Evolutionary conservation across 2,113 vertebrate species (phyloP).

Genomic region (Siniperca chuatsi): DNA sequence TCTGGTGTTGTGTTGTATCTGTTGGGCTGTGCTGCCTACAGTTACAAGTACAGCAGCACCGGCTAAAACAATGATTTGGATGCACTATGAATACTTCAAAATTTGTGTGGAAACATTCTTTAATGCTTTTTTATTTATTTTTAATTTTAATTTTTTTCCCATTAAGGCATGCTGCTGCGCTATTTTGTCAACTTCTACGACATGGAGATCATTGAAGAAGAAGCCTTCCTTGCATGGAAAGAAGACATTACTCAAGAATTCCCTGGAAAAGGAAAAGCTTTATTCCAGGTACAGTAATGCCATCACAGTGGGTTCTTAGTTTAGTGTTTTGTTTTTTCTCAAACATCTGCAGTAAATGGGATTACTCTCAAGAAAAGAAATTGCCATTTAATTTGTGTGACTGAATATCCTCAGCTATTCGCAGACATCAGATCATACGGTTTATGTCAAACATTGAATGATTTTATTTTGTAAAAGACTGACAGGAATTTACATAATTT

Average conservation of each 20-base stretch:
- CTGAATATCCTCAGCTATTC: neutral
- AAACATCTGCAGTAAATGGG: neutral
- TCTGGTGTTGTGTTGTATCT: neutral
- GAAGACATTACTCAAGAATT: constrained; percentile 99
- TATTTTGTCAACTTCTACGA: constrained; percentile 99
- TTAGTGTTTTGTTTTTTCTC: neutral
- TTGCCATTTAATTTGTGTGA: neutral
- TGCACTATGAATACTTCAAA: neutral
- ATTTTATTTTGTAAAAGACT: neutral
- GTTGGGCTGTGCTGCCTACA: neutral
- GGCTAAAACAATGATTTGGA: neutral
- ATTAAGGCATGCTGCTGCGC: constrained; percentile 96
- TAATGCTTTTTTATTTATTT: neutral
- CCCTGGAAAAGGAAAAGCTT: constrained; percentile 99
- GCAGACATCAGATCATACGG: neutral
- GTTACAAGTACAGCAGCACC: neutral
- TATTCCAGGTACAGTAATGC: constrained; percentile 92
- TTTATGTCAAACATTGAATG: neutral
- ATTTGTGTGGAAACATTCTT: neutral
- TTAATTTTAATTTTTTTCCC: neutral
- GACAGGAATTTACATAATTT: no score
- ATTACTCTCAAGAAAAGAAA: neutral
- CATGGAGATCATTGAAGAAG: constrained; percentile 99
- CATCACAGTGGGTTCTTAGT: no score
- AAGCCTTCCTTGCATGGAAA: constrained; percentile 99